Conservation (phyloP, 2,797 vertebrate genomes). For the Rhinogobio ventralis region DNA sequence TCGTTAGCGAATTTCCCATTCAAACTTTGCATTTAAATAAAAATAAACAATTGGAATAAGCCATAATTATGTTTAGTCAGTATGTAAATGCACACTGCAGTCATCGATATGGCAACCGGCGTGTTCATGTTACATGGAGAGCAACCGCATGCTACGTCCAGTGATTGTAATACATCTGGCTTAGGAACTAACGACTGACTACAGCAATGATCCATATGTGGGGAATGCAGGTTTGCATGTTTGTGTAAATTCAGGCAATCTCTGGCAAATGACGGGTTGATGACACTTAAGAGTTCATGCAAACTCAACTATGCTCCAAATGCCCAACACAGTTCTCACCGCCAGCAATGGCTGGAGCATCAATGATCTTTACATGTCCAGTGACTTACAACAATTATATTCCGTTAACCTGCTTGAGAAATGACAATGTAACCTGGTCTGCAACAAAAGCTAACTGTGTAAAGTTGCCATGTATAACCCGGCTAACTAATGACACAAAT, state of each 20-base stretch:
- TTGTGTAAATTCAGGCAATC: slow-evolving; percentile 45
- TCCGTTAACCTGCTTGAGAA: background rate
- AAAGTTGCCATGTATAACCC: background rate
- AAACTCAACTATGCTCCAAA: slow-evolving; percentile 17
- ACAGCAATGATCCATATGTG: slow-evolving; percentile 27
- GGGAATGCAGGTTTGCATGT: slow-evolving; percentile 48
- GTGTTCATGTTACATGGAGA: slow-evolving; percentile 55
- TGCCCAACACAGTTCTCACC: slow-evolving; percentile 12
- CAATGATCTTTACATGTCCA: background rate
- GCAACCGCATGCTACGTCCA: slow-evolving; percentile 29
- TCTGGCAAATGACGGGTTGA: slow-evolving; percentile 51
- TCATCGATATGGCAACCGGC: slow-evolving; percentile 57
- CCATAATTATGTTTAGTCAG: slow-evolving; percentile 77
- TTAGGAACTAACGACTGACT: slow-evolving; percentile 23
- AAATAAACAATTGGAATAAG: slow-evolving; percentile 76
- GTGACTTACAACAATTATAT: background rate
- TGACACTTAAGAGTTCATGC: slow-evolving; percentile 42
- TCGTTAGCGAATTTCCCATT: slow-evolving; percentile 79
- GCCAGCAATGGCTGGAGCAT: background rate
- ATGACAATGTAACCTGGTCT: background rate
- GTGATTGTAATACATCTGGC: slow-evolving; percentile 48
- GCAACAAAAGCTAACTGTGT: background rate
- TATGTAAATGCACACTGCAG: slow-evolving; percentile 76
- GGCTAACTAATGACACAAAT: background rate
- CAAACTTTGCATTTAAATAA: slow-evolving; percentile 83